A percentile compares a stretch with the other conserved stretches of the same genome.
Conservation (phyloP, 2,113 vertebrate species). For the Genyomyrus donnyi region DNA sequence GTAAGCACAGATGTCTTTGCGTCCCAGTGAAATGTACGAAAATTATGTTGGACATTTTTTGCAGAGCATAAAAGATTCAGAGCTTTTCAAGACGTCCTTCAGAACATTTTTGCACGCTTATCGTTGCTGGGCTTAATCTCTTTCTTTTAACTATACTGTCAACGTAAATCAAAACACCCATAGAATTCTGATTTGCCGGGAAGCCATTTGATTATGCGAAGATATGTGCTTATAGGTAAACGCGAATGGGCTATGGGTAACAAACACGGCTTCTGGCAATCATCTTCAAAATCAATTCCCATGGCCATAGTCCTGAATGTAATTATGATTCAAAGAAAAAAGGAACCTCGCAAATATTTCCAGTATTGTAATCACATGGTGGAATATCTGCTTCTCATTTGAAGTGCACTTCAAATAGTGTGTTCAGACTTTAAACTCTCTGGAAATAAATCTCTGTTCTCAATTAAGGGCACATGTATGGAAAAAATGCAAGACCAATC, state of each 20-base stretch:
- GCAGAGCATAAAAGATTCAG: not conserved
- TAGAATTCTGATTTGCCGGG: not conserved
- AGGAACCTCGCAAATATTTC: not conserved
- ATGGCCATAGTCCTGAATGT: conserved; percentile 19
- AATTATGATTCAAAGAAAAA: conserved; percentile 22
- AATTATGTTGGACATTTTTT: not conserved
- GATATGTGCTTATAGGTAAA: not conserved
- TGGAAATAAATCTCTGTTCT: conserved; percentile 9
- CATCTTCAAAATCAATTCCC: conserved; percentile 7
- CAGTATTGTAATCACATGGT: conserved; percentile 16
- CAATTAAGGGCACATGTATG: conserved; percentile 9
- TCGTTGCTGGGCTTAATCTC: not conserved
- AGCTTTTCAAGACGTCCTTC: not conserved
- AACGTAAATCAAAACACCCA: not conserved
- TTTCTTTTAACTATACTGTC: not conserved
- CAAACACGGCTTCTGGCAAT: conserved; percentile 5
- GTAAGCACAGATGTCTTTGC: not conserved
- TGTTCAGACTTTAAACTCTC: conserved; percentile 1
- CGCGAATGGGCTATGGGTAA: not conserved
- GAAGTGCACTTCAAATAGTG: not conserved
- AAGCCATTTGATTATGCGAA: conserved; percentile 4
- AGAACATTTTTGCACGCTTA: not conserved
- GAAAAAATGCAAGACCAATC: not conserved
- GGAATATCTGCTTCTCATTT: conserved; percentile 22
- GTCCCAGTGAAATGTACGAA: not conserved